Conservation (phyloP, 2,888 invertebrate genomes). For the Litoditis marina region DNA sequence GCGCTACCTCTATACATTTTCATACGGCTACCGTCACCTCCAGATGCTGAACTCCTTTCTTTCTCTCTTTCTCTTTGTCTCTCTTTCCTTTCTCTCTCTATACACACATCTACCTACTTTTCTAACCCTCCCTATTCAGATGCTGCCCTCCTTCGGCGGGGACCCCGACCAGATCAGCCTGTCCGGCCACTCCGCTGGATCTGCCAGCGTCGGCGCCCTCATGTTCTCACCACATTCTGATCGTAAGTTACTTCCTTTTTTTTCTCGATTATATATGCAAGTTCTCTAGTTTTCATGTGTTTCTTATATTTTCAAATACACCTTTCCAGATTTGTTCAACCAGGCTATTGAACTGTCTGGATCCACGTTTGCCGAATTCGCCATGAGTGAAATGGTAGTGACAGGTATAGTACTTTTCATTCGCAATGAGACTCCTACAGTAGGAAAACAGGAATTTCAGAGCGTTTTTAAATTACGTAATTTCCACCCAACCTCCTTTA, state of each 20-base stretch:
- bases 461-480: no score
- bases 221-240: constrained; percentile 45
- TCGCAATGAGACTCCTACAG: background rate
- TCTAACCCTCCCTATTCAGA: constrained; percentile 11
- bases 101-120: no score
- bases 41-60: no score
- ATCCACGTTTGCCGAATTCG: constrained; percentile 40
- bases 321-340: constrained; percentile 38
- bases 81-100: no score
- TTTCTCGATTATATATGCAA: background rate
- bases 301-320: background rate
- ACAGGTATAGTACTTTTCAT: constrained; percentile 15
- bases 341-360: constrained; percentile 47
- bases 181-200: constrained; percentile 43
- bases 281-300: background rate
- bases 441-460: no score
- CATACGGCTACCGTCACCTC: no score
- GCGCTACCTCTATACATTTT: no score
- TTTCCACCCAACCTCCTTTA: no score
- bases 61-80: no score
- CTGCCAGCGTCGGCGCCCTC: constrained; percentile 38
- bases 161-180: constrained; percentile 38
- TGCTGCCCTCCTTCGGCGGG: constrained; percentile 45
- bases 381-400: constrained; percentile 37
- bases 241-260: constrained; percentile 22